A percentile compares a stretch with the other conserved stretches of the same genome.
phyloP scores from a whole-genome alignment of 2,113 vertebrate species.

The Monarcha castaneiventris region DNA sequence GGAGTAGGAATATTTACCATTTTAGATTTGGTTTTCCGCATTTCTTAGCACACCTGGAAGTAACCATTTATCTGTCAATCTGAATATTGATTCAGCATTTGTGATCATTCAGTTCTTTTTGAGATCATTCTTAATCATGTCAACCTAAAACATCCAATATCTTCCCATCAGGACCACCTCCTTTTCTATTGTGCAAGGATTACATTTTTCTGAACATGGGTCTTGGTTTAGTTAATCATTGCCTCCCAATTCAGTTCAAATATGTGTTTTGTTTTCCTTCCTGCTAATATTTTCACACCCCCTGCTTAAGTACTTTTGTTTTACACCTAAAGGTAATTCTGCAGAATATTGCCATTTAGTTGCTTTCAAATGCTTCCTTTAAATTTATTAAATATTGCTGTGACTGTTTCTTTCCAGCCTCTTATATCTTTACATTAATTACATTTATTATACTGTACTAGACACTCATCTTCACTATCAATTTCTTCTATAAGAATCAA shows the following conservation, averaged over 20 bases:
- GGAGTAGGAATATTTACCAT: neutral
- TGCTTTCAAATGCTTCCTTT: neutral
- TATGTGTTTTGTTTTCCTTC: neutral
- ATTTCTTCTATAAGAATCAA: neutral
- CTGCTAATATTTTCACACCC: neutral
- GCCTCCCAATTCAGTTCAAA: neutral
- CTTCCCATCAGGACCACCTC: neutral
- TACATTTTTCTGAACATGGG: neutral
- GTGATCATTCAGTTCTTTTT: neutral
- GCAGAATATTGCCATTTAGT: neutral
- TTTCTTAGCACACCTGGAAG: neutral
- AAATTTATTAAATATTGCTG: neutral
- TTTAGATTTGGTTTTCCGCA: neutral
- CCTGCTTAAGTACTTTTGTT: neutral
- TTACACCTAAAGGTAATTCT: neutral
- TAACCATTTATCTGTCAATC: neutral
- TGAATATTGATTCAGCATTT: neutral
- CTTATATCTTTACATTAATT: neutral
- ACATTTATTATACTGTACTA: neutral
- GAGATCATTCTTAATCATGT: accelerated
- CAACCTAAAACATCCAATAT: neutral
- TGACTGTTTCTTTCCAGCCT: neutral
- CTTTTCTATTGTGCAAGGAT: neutral
- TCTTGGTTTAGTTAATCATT: neutral
- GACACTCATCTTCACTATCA: neutral